Base-by-base conservation (phyloP, 2,888 invertebrate genomes). In the Chesias legatella region DNA sequence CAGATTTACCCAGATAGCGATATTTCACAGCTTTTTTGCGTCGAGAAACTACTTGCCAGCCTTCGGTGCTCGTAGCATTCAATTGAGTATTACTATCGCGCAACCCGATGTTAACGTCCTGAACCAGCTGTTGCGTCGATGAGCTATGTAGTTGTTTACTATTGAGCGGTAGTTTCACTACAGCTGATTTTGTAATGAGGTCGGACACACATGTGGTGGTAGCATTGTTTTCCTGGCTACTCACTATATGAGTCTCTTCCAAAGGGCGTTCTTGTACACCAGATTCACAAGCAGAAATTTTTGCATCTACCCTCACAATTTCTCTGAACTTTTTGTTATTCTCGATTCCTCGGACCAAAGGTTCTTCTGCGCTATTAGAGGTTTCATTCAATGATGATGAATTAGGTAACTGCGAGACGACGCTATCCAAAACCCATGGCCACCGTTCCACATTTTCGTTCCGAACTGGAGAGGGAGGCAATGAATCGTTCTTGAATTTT, bases 1-100 rank as follows among this genome's bases (percentile, higher is more conserved):
- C 47, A 7, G 35, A 20, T 9, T 31, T 36, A 6, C 47, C 42
- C 2, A 33, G 8, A 21, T 33, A 47, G 3, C 47, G 31, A 8
- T 43, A 37, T 24, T 29, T 37, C 10, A 7, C 6, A n/a, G 17
- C 9, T 24, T 36, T 30, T 17, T 31, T 30, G 5, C 37, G 29
- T 20, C 6, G 13, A 9, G 9, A 9, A 7, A 31, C 41, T 11
- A 11, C 17, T 30, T 21, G 29, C 13, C 13, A 30, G 17, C 29
- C 13, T n/a, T 36, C 33, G 7, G 24, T 17, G 6, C 5, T 20
- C 6, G 17, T 20, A 20, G 20, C 6, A 8, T 30, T 30, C 20
- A 30, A 17, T 13, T 30, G 29, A 20, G 20, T 8, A 8, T 9
- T 17, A 20, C 20, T 7, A 7, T 6, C 29, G 8, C 8, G 6